phyloP scores from a whole-genome alignment of 2,113 vertebrate species.

The Diadophis punctatus region DNA sequence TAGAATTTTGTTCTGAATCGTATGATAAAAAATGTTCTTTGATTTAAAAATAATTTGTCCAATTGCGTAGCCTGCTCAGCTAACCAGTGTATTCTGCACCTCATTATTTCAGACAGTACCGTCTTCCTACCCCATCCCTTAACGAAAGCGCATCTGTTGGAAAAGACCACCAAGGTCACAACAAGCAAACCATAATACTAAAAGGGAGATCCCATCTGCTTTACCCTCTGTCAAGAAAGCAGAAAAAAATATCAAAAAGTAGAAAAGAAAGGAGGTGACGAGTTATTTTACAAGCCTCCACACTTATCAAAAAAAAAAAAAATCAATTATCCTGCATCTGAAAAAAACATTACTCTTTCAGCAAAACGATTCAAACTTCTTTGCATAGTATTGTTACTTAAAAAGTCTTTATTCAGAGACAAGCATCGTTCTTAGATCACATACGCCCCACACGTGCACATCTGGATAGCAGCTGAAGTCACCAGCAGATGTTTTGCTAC shows the following conservation, averaged over 20 bases:
- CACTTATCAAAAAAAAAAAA: not conserved
- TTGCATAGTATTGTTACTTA: constrained; percentile 67
- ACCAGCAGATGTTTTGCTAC: not conserved
- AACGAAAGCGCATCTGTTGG: not conserved
- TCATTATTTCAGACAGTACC: not conserved
- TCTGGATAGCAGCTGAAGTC: not conserved
- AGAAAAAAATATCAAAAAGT: not conserved
- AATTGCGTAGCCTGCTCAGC: rapidly evolving
- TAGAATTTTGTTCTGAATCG: constrained; percentile 14
- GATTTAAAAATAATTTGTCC: constrained; percentile 28
- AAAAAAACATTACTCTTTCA: constrained; percentile 23
- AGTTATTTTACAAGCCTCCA: not conserved
- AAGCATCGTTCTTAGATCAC: constrained; percentile 1
- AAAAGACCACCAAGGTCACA: not conserved
- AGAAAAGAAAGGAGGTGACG: not conserved
- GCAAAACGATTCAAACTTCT: constrained; percentile 44
- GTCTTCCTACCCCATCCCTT: not conserved
- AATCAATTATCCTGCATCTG: not conserved
- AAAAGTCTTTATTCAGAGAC: not conserved
- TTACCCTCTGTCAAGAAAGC: not conserved
- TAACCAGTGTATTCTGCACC: not conserved
- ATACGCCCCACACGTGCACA: not conserved
- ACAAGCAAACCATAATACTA: not conserved
- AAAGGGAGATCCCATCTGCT: not conserved
- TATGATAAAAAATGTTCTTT: not conserved